Base-by-base conservation (phyloP, 2,888 invertebrate species). In the Limnephilus lunatus region DNA sequence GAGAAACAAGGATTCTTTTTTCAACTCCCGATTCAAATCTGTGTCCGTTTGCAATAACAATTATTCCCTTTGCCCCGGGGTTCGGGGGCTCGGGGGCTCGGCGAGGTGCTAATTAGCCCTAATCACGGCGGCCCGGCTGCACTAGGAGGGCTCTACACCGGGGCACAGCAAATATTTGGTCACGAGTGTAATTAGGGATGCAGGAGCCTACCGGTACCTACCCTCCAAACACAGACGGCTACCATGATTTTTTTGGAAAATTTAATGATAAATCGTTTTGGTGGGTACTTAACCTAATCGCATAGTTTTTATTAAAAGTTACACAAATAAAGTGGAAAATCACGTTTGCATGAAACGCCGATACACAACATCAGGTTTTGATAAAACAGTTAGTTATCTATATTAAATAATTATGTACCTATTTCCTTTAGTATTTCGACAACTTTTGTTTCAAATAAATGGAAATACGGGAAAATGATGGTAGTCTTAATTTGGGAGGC, bases 51-150 rank as follows among this genome's bases (percentile, higher is more conserved):
- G 68, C 53, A 68, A 68, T 53, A 31, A 68, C 53, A 32, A 88
- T 88, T 88, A 88, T 68, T 68, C 30, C n/a, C 31, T 25, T 88
- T 53, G 19, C n/a, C 68, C 83, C 86, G 88, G 89, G 82, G 91
- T 89, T 85, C 92, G 83, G 44, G 92, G 82, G 91, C 91, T 85
- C 92, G 83, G 44, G 92, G 92, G 85, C 92, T 92, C 91, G 87
- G 91, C 85, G 91, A 93, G 93, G 93, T 93, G 93, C 93, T 93
- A 93, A 93, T 93, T 92, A 92, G 93, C 82, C 86, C 92, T 92
- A 92, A 93, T 92, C 92, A 92, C 92, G 30, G 86, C 83, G 35
- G 35, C 19, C 83, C 83, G 35, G 32, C 83, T 83, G 83, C 48
- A 44, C 86, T 48, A 44, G 44, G 86, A 86, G 30, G 48, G 83